Evolutionary conservation across 2,113 vertebrate genomes (phyloP).

Genomic region (Sakesphorus luctuosus): DNA sequence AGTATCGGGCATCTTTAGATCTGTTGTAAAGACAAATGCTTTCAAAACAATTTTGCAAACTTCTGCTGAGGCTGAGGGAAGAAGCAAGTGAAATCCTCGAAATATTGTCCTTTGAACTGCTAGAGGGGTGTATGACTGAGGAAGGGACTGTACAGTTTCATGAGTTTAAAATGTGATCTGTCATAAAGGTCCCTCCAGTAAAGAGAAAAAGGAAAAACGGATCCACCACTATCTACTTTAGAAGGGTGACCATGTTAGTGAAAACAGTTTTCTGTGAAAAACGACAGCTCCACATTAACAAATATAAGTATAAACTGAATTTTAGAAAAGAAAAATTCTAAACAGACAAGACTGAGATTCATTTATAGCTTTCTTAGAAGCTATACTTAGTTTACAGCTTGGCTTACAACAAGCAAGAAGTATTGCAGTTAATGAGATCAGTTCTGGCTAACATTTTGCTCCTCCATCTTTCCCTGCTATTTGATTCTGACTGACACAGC

Average conservation of each 20-base stretch:
- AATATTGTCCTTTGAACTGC: conserved; percentile 9
- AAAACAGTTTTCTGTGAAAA: background rate
- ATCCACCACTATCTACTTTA: background rate
- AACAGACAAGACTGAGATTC: background rate
- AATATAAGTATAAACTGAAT: background rate
- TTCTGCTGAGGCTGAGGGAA: conserved; percentile 2
- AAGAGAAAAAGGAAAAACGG: background rate
- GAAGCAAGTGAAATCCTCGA: conserved; percentile 34
- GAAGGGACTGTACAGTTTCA: background rate
- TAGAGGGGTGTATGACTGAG: background rate
- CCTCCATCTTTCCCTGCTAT: background rate
- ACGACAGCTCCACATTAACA: background rate
- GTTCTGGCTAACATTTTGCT: background rate
- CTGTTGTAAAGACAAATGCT: conserved; percentile 42
- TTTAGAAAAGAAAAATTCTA: background rate
- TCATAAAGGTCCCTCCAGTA: background rate
- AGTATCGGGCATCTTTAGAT: conserved; percentile 43
- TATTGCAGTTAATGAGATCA: background rate
- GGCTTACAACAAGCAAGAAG: background rate
- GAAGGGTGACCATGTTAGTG: background rate
- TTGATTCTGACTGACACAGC: background rate
- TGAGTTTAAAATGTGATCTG: background rate
- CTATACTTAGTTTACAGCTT: background rate
- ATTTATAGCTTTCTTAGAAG: background rate
- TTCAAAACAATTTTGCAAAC: conserved; percentile 60